Percentiles rank a stretch among this genome's conserved stretches.
phyloP scores from a whole-genome alignment of 2,797 vertebrate species.

The Alosa sapidissima region DNA sequence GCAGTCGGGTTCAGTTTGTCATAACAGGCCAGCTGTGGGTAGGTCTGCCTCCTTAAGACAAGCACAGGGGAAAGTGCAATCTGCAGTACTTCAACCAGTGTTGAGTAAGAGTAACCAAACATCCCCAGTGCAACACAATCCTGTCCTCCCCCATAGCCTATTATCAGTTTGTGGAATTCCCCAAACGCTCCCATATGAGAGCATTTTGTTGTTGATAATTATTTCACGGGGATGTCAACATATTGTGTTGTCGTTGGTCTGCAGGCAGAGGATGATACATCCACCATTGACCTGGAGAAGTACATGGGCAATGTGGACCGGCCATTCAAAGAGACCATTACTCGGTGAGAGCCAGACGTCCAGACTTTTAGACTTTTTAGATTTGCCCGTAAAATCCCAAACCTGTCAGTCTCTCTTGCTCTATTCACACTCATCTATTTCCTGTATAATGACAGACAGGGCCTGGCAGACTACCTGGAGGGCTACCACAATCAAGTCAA shows the following conservation, averaged over 20 bases:
- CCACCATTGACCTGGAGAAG: slow-evolving; percentile 82
- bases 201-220: not conserved
- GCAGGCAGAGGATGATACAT: slow-evolving; percentile 87
- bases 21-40: not conserved
- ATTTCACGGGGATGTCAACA: not conserved
- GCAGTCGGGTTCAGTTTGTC: not conserved
- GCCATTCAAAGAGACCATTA: slow-evolving; percentile 88
- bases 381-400: not conserved
- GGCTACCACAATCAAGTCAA: slow-evolving; percentile 86
- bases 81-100: not conserved
- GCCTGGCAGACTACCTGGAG: slow-evolving; percentile 85
- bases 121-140: not conserved
- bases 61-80: not conserved
- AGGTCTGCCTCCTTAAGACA: not conserved
- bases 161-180: not conserved
- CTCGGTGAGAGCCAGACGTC: slow-evolving; percentile 76
- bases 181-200: not conserved
- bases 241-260: slow-evolving; percentile 2
- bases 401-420: not conserved
- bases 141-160: not conserved
- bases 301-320: slow-evolving; percentile 85
- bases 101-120: not conserved
- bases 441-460: slow-evolving; percentile 71
- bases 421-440: slow-evolving; percentile 30
- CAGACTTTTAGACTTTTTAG: not conserved